Percentiles rank a stretch among this genome's conserved stretches.
phyloP scores from a whole-genome alignment of 2,797 vertebrate species.

The Nasua narica region DNA sequence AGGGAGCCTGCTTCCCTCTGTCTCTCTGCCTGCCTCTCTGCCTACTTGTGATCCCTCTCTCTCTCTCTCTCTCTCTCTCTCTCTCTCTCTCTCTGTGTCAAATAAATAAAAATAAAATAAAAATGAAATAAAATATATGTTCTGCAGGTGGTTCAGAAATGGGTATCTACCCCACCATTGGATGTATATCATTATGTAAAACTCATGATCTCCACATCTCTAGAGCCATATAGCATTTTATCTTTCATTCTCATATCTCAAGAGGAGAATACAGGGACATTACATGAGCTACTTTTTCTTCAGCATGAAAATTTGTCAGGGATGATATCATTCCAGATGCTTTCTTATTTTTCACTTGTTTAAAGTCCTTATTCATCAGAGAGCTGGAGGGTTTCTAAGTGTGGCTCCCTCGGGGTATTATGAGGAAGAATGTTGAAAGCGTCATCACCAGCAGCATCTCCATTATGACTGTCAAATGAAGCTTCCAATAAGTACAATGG shows the following conservation, averaged over 20 bases:
- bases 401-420: neutral
- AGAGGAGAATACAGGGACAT: slow-evolving; percentile 24
- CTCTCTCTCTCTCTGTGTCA: too few relatives aligned
- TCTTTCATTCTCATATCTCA: slow-evolving; percentile 5
- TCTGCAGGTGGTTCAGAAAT: neutral
- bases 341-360: slow-evolving; percentile 55
- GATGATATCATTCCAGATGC: slow-evolving; percentile 48
- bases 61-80: too few relatives aligned
- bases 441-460: slow-evolving; percentile 14
- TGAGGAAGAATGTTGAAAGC: neutral
- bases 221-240: neutral
- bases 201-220: neutral
- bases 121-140: neutral
- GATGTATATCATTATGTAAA: slow-evolving; percentile 1
- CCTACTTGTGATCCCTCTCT: too few relatives aligned
- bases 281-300: neutral
- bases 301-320: slow-evolving; percentile 32
- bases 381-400: slow-evolving; percentile 19
- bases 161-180: neutral
- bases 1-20: too few relatives aligned
- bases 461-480: neutral
- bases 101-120: too few relatives aligned
- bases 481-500: neutral
- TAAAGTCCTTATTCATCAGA: slow-evolving; percentile 39
- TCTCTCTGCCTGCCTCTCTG: too few relatives aligned